Evolutionary conservation across 2,888 invertebrate genomes (phyloP), one percentile per base, ranked within the genome.

Genomic region (Charanyca ferruginea): DNA sequence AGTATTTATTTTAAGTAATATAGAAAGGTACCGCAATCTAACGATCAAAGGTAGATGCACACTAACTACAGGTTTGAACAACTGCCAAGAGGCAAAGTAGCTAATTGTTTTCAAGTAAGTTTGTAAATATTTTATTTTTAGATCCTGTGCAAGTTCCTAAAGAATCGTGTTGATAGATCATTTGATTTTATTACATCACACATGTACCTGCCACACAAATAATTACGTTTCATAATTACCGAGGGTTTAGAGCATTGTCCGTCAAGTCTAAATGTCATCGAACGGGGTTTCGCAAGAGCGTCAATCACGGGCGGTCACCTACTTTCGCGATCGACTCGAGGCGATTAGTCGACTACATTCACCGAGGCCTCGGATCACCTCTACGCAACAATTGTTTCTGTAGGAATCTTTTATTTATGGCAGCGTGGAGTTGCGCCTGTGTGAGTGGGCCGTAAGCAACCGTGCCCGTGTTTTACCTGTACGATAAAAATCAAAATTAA

Each of bases 341-440:
- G 90, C 94, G 94, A 94, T 95, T 94, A 94, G 94, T 89, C 89
- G 87, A 87, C 93, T 92, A 94, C 94, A 93, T 94, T 94, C 94
- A 94, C 94, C 90, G 92, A 91, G 93, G 92, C 91, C 93, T 92
- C 91, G 89, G 86, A 91, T 94, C 93, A 92, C 94, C 93, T 95
- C 95, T 94, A 95, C 94, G 95, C 95, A 95, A 94, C 95, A 94
- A 95, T 95, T 95, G 95, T 94, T 95, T 95, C 94, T 94, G 93
- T 95, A 93, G 92, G 95, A 94, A 95, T 95, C 95, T 95, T 94
- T 95, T 95, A 95, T 95, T 95, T 95, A 95, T 94, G 95, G 93
- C 93, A 92, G 91, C 91, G 88, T 87, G 80, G 89, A 81, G 76
- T 75, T 89, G 85, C 84, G 88, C 75, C 79, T 91, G 94, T 94